phyloP scores from a whole-genome alignment of 1,140 invertebrate species.

The Lerema accius region DNA sequence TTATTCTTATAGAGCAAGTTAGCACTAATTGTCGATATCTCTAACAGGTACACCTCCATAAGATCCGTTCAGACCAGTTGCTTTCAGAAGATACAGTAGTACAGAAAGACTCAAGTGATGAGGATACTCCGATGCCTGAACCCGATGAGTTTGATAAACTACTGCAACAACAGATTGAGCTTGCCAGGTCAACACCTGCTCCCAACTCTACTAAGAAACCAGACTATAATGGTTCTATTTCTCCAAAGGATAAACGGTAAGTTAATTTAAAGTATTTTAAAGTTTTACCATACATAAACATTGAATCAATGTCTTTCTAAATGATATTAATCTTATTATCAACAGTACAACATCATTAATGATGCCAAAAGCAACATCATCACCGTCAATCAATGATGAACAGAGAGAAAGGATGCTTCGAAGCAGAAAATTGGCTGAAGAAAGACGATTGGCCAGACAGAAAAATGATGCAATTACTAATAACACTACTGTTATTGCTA shows the following conservation, averaged over 20 bases:
- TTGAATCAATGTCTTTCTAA: too few species aligned
- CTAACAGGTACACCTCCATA: conserved; percentile 70
- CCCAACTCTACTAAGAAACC: conserved; percentile 56
- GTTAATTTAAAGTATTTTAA: neutral
- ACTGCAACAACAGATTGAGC: conserved; percentile 76
- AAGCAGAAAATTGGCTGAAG: conserved; percentile 74
- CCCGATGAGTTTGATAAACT: conserved; percentile 79
- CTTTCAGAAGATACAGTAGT: conserved; percentile 62
- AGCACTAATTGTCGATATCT: too few species aligned
- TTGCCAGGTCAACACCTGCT: conserved; percentile 61
- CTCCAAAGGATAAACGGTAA: conserved; percentile 47
- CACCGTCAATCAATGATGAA: conserved; percentile 73
- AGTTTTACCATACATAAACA: too few species aligned
- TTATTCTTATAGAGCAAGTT: too few species aligned
- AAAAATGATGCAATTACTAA: conserved; percentile 42
- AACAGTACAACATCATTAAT: conserved; percentile 35
- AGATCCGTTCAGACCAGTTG: conserved; percentile 74
- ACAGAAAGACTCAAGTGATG: conserved; percentile 74
- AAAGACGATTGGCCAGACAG: conserved; percentile 64
- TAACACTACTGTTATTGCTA: conserved; percentile 26
- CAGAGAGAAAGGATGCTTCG: conserved; percentile 75
- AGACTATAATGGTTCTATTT: conserved; percentile 13
- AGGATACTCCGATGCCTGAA: conserved; percentile 45
- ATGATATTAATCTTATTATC: conserved; percentile 18
- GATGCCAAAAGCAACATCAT: conserved; percentile 64